phyloP scores from a whole-genome alignment of 2,888 invertebrate species.

The Malachius bipustulatus region DNA sequence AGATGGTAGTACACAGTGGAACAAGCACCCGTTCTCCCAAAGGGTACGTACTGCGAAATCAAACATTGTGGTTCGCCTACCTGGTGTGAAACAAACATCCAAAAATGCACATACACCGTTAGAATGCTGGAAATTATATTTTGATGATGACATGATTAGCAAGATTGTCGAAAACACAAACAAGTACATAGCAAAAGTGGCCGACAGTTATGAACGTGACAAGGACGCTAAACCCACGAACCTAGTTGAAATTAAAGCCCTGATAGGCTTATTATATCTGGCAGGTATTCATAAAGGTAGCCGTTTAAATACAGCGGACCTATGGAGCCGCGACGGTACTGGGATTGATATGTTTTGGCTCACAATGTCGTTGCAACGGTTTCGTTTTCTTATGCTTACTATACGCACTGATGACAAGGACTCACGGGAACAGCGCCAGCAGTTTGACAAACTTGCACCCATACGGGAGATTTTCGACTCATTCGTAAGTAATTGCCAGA shows the following conservation, averaged over 20 bases:
- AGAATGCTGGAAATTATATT: slow-evolving; percentile 10
- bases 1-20: slow-evolving; percentile 2
- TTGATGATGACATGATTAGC: slow-evolving; percentile 11
- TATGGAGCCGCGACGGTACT: slow-evolving; percentile 11
- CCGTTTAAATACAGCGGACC: slow-evolving; percentile 10
- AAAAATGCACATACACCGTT: slow-evolving; percentile 2
- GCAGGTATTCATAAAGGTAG: slow-evolving; percentile 11
- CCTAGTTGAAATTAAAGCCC: slow-evolving; percentile 12
- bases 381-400: slow-evolving; percentile 10
- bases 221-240: slow-evolving; percentile 9
- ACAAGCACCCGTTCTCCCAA: slow-evolving; percentile 3
- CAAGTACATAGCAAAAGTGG: slow-evolving; percentile 11
- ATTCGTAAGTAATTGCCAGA: too few relatives aligned
- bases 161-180: slow-evolving; percentile 13
- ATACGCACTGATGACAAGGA: slow-evolving; percentile 9
- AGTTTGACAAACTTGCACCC: too few relatives aligned
- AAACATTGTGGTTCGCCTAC: slow-evolving; percentile 5
- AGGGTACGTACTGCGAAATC: too few relatives aligned
- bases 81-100: slow-evolving; percentile 6
- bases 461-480: too few relatives aligned
- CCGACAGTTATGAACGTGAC: slow-evolving; percentile 5
- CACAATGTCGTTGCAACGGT: slow-evolving; percentile 9
- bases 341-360: slow-evolving; percentile 7
- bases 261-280: too few relatives aligned
- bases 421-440: slow-evolving; percentile 9